phyloP scores from a whole-genome alignment of 2,888 invertebrate species.

The Deilephila porcellus region DNA sequence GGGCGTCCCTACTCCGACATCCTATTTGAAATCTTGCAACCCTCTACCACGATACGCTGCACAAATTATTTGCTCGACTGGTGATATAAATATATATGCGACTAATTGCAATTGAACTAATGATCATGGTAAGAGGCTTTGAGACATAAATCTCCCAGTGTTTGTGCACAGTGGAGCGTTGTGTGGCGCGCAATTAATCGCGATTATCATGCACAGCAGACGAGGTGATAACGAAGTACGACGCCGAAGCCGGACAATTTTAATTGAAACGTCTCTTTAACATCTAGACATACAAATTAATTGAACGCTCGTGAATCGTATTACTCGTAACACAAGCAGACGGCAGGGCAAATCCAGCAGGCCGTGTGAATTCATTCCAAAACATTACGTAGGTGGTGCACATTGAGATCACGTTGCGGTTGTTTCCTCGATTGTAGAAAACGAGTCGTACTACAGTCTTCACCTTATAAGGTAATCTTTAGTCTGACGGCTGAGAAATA shows the following conservation, averaged over 20 bases:
- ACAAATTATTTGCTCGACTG: not conserved
- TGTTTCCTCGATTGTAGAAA: not conserved
- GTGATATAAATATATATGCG: not conserved
- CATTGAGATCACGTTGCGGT: not conserved
- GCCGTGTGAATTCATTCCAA: not conserved
- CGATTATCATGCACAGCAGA: slow-evolving; percentile 57
- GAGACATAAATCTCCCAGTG: slow-evolving; percentile 50
- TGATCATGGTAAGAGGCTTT: slow-evolving; percentile 34
- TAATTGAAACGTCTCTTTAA: slow-evolving; percentile 63
- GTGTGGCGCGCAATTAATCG: slow-evolving; percentile 56
- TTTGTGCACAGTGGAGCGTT: slow-evolving; percentile 42
- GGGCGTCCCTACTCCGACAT: not conserved
- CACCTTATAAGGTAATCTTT: not conserved
- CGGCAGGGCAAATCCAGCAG: not conserved
- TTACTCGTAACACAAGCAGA: slow-evolving; percentile 9
- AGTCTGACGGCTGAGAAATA: not conserved
- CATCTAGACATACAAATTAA: slow-evolving; percentile 65
- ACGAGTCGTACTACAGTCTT: not conserved
- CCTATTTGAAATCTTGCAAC: slow-evolving; percentile 13
- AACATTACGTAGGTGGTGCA: slow-evolving; percentile 1
- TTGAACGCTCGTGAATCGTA: slow-evolving; percentile 49
- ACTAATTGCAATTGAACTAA: slow-evolving; percentile 31
- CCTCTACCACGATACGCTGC: slow-evolving; percentile 25
- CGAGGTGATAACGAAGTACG: slow-evolving; percentile 54
- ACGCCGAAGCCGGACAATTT: slow-evolving; percentile 47